These are phyloP conservation scores for Coreoperca whiteheadi DNA, from an alignment of 2,113 vertebrate species.

Conservation along the genomic window DNA sequence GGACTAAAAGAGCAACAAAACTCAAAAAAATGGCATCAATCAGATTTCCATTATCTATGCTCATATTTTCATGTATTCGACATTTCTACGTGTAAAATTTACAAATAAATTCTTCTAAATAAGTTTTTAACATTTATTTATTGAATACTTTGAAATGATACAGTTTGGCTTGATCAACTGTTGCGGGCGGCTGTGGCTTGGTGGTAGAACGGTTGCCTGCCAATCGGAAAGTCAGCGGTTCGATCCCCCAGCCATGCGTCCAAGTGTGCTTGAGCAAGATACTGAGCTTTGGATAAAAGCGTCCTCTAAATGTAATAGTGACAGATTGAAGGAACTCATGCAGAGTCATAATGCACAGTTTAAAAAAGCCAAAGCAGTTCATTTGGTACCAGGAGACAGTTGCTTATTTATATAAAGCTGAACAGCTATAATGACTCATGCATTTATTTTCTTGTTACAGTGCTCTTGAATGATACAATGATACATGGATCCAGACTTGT, in stretches of 20 bases:
- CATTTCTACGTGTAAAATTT: no score
- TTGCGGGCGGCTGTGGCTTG: no score
- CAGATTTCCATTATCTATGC: not conserved
- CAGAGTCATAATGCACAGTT: not conserved
- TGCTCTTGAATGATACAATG: not conserved
- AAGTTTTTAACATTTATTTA: not conserved
- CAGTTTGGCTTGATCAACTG: not conserved
- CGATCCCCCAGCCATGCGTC: no score
- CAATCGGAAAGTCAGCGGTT: no score
- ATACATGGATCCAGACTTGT: not conserved
- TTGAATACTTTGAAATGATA: not conserved
- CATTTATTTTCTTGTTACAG: not conserved
- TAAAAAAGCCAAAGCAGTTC: not conserved
- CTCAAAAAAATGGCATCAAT: not conserved
- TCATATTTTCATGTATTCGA: not conserved
- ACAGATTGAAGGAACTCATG: not conserved
- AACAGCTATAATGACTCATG: constrained; percentile 11
- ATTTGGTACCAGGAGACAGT: not conserved
- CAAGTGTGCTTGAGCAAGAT: no score
- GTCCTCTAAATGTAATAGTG: no score
- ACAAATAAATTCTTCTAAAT: not conserved
- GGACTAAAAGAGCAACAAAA: not conserved
- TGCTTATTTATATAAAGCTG: constrained; percentile 5
- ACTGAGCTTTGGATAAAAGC: no score
- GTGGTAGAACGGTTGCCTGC: no score